Conservation (phyloP, 2,113 vertebrate genomes). For the Nycticebus coucang region DNA sequence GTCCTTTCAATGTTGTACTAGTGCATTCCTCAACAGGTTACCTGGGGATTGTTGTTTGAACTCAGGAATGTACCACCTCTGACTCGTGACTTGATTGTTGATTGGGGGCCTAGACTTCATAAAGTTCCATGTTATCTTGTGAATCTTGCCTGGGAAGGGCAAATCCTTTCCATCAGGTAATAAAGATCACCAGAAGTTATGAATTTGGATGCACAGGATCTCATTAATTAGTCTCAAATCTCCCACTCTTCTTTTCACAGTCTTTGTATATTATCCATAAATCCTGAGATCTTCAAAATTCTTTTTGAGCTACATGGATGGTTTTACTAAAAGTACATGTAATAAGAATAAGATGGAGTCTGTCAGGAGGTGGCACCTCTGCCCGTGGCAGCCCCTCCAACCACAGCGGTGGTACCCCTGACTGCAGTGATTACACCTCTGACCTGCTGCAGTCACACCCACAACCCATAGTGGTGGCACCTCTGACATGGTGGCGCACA, state of each 20-base stretch:
- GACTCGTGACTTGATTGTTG: background rate
- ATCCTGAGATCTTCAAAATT: background rate
- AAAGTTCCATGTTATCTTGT: background rate
- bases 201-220: background rate
- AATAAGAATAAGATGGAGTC: too few species aligned
- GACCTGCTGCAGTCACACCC: too few species aligned
- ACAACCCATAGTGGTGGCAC: too few species aligned
- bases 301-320: background rate
- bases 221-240: background rate
- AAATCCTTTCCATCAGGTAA: background rate
- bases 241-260: background rate
- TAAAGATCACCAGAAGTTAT: background rate
- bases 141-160: background rate
- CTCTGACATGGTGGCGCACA: too few species aligned
- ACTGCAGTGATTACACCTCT: too few species aligned
- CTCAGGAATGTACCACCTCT: background rate
- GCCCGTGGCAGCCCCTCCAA: too few species aligned
- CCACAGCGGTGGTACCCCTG: too few species aligned
- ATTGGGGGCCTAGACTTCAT: background rate
- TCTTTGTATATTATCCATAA: background rate
- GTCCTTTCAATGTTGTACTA: background rate
- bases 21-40: background rate
- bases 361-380: too few species aligned
- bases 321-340: background rate
- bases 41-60: background rate